phyloP scores from a whole-genome alignment of 2,797 vertebrate species.

The Pelodytes ibericus region DNA sequence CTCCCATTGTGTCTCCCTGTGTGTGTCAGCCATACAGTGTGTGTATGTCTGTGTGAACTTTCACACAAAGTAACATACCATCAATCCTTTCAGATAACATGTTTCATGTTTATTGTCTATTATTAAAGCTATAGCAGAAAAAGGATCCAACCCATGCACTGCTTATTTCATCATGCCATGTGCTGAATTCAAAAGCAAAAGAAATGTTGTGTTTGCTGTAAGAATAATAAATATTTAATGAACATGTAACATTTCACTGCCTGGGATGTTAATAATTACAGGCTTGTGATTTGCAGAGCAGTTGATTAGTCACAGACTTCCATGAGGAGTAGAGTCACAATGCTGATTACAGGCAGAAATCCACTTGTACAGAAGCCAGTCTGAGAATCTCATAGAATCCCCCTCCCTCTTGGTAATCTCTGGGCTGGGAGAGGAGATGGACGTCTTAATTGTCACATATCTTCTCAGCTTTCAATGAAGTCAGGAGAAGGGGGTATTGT shows the following conservation, averaged over 20 bases:
- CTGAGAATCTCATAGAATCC: not conserved
- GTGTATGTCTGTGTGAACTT: too few species aligned
- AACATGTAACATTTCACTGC: constrained; percentile 5
- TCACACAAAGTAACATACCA: too few species aligned
- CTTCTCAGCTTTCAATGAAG: not conserved
- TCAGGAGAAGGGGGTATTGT: not conserved
- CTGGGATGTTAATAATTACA: constrained; percentile 20
- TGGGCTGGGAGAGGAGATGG: not conserved
- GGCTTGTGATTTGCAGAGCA: constrained; percentile 33
- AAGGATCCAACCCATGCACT: too few species aligned
- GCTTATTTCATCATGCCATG: not conserved
- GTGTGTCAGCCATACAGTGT: too few species aligned
- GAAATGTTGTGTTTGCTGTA: not conserved
- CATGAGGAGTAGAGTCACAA: constrained; percentile 16
- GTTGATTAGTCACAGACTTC: constrained; percentile 39
- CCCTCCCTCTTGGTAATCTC: constrained; percentile 1
- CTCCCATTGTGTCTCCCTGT: too few species aligned
- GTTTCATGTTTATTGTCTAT: too few species aligned
- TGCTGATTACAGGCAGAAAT: not conserved
- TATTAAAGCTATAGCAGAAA: too few species aligned
- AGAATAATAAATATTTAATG: constrained; percentile 35
- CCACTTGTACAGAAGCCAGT: constrained; percentile 3
- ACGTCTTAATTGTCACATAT: not conserved
- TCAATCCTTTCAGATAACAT: too few species aligned
- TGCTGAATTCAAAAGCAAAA: not conserved